A percentile compares a stretch with the other conserved stretches of the same genome.
phyloP scores from a whole-genome alignment of 2,797 vertebrate species.

The Neoniphon sammara region DNA sequence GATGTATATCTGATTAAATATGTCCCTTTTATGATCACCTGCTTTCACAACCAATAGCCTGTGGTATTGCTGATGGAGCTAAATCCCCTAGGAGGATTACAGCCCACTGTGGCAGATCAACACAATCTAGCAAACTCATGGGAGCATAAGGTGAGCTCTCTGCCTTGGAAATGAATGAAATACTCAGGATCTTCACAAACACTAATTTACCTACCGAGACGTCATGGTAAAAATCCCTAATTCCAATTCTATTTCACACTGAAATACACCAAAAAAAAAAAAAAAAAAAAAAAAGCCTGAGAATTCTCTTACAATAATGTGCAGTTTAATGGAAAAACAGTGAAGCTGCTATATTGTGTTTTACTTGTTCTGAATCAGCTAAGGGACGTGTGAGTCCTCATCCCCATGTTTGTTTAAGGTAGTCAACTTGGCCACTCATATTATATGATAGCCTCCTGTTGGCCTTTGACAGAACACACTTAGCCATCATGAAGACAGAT shows the following conservation, averaged over 20 bases:
- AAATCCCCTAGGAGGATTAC: conserved; percentile 89
- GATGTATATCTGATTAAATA: conserved; percentile 51
- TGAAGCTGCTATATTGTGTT: conserved; percentile 1
- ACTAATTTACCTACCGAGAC: not conserved
- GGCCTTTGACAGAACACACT: not conserved
- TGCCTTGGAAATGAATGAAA: conserved; percentile 50
- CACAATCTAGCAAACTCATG: conserved; percentile 75
- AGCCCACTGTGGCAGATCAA: conserved; percentile 76
- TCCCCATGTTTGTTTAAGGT: conserved; percentile 8
- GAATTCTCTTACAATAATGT: not conserved
- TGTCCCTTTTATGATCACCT: conserved; percentile 57
- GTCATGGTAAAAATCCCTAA: not conserved
- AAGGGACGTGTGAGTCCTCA: conserved; percentile 5
- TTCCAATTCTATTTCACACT: not conserved
- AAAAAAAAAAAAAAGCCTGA: no score
- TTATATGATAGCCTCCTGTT: not conserved
- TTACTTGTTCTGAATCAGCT: conserved; percentile 9
- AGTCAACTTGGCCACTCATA: conserved; percentile 19
- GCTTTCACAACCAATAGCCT: conserved; percentile 52
- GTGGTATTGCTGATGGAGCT: conserved; percentile 63
- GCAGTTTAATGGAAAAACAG: not conserved
- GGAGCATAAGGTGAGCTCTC: conserved; percentile 61
- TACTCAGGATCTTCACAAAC: conserved; percentile 25
- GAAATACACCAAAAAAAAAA: not conserved
- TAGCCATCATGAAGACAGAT: not conserved